Evolutionary conservation across 2,888 invertebrate species (phyloP), one percentile per base, ranked within the genome.

Genomic region (Harmothoe impar): DNA sequence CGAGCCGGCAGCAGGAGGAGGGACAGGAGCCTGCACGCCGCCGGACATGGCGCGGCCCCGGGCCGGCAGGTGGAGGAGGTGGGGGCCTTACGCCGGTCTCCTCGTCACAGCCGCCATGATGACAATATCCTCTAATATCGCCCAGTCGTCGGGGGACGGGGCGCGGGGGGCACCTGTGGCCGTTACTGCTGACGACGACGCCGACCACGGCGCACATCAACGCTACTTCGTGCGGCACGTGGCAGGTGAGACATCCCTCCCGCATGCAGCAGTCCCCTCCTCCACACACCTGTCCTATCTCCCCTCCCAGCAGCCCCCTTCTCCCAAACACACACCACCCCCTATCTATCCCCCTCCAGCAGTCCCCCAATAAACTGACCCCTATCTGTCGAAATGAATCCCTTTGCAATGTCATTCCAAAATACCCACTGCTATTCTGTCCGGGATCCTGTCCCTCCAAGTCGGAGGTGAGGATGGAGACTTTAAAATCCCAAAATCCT

Each of bases 41-140:
- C 84, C 23, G 84, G 86, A 54, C 25, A 86, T 54, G 56, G 86
- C 25, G 52, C 54, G 56, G 54, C 54, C 25, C 25, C 31, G 54
- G 7, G 54, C 35, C 35, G 86, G 54, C 25, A 86, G 56, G 86
- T 33, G 25, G 54, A 52, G 86, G 56, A 3, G 86, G 29, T 86
- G 86, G 86, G 86, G 86, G 3, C 86, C 86, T 23, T 86, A 86
- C 86, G 86, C 56, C 25, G 86, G 86, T n/a, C 86, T 86, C 3
- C 86, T 86, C 54, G 54, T 86, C n/a, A 86, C 86, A 12, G 86
- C 86, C 23, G 86, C 86, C 52, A 86, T 86, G 86, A 86, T 86
- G 86, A 86, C 86, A 54, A 52, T 86, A 86, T 86, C 86, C 86
- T 86, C 86, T 29, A 86, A 86, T 56, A 86, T 86, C 86, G 54